Conservation (phyloP, 2,888 invertebrate species). For the Sceliomorpha sp. region DNA sequence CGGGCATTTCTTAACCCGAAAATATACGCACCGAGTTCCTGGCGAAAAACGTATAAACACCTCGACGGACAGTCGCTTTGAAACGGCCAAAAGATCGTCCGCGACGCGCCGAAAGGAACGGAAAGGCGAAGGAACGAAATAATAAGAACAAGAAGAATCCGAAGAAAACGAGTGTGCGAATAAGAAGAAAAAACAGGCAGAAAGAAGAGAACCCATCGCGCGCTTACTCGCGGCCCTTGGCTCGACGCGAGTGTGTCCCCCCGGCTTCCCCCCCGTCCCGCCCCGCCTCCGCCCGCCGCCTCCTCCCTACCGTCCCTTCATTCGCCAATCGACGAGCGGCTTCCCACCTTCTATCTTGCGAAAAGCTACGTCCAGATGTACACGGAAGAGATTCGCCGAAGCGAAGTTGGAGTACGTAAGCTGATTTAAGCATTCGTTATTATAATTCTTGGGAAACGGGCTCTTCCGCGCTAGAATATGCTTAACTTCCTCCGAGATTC, state of each 20-base stretch:
- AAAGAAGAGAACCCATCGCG: constrained; percentile 28
- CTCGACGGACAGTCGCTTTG: too few relatives aligned
- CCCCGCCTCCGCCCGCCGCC: too few relatives aligned
- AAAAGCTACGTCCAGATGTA: constrained; percentile 78
- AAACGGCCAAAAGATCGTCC: too few relatives aligned
- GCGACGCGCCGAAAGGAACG: too few relatives aligned
- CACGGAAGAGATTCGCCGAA: constrained; percentile 74
- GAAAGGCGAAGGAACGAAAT: too few relatives aligned
- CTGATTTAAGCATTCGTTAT: constrained; percentile 80
- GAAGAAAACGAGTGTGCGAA: too few relatives aligned
- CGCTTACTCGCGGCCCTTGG: constrained; percentile 27
- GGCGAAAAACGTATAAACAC: too few relatives aligned
- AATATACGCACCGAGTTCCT: too few relatives aligned
- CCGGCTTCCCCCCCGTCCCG: too few relatives aligned
- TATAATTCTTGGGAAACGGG: constrained; percentile 76
- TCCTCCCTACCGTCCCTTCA: constrained; percentile 39
- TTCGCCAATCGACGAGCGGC: constrained; percentile 55
- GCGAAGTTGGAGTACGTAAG: constrained; percentile 77
- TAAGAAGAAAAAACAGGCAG: too few relatives aligned
- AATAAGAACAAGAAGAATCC: too few relatives aligned
- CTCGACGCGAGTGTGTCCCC: constrained; percentile 14
- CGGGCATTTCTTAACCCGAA: too few relatives aligned
- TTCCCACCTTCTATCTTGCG: constrained; percentile 55
- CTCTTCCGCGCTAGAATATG: constrained; percentile 62
- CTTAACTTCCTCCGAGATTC: constrained; percentile 61